Base-by-base conservation (phyloP, 2,888 invertebrate genomes). In the Thymelicus acteon region DNA sequence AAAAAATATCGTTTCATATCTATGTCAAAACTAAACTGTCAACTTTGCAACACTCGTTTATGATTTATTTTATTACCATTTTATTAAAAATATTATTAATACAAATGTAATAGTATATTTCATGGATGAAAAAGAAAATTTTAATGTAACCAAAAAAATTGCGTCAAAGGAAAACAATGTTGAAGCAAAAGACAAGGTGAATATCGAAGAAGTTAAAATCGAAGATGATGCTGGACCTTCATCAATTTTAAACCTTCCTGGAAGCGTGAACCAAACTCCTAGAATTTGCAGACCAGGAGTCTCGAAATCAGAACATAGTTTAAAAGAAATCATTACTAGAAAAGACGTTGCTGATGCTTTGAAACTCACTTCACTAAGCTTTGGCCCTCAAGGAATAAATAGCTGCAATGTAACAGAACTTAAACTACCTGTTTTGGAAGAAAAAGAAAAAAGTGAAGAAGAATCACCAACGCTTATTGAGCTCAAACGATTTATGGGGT, bases 261-360 rank as follows among this genome's bases (percentile, higher is more conserved):
- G 92, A n/a, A 79, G 89, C 3, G 77, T 90, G 0, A 80, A 76
- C 15, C 77, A 76, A 6, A 79, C 72, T 3, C 74, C 77, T 0
- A 85, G 81, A 75, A 80, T 66, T 74, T 75, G 52, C 40, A 73
- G 82, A 76, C 78, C 87, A 67, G 89, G 91, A 0, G 77, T 89
- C 58, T 93, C 93, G 0, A 93, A 92, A 82, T 93, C 93, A 1
- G 93, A 93, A 76, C 92, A 93, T 71, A 91, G 82, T 70, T 82
- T 93, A 52, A 80, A 89, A 72, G 86, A 90, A 72, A 85, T 89
- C 7, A 87, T 91, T 44, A 92, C 92, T 60, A 79, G 78, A 12
- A 85, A 88, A 80, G 91, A 93, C 74, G 86, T 91, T 19, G 84
- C 88, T 0, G 86, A 90, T 39, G 91, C 92, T 1, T 72, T 93